Conservation (phyloP, 2,113 vertebrate genomes). For the Amphilophus citrinellus region DNA sequence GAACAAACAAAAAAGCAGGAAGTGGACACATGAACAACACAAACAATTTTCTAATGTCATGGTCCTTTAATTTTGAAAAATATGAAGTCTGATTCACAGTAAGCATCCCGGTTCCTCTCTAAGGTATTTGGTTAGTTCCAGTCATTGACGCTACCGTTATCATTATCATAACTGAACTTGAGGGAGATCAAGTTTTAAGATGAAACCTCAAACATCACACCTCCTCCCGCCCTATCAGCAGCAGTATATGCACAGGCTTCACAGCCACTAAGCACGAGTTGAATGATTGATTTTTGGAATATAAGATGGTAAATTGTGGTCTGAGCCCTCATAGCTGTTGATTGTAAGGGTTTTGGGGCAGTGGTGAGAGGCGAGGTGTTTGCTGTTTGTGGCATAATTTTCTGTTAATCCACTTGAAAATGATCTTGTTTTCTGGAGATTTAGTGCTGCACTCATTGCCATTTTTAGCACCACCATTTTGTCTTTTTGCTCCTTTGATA, state of each 20-base stretch:
- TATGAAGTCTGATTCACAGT: neutral
- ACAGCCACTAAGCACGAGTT: neutral
- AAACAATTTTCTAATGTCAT: neutral
- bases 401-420: neutral
- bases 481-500: neutral
- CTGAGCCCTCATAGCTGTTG: neutral
- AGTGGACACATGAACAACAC: neutral
- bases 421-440: neutral
- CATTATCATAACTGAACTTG: neutral
- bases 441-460: neutral
- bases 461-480: neutral
- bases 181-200: neutral
- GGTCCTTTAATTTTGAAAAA: neutral
- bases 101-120: neutral
- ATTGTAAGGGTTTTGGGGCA: neutral
- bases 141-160: neutral
- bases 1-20: too few species aligned
- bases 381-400: neutral
- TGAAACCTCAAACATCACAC: neutral
- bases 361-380: neutral
- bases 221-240: neutral
- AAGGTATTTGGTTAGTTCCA: neutral
- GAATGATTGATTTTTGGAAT: neutral
- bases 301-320: neutral
- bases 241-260: neutral